Evolutionary conservation across 2,797 vertebrate genomes (phyloP).

Genomic region (Acrossocheilus fasciatus): DNA sequence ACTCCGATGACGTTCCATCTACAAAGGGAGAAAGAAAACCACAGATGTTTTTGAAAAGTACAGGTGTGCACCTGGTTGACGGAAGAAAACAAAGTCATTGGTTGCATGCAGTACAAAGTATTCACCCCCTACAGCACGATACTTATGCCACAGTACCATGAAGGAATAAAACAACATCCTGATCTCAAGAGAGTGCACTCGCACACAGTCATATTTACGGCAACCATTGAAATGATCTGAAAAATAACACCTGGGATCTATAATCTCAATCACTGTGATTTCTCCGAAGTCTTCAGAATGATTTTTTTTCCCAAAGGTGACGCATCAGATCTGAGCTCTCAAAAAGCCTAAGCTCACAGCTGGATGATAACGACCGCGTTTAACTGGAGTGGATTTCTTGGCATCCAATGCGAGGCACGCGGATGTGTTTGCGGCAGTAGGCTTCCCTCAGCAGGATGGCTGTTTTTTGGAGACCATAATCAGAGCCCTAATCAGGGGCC

Average conservation of each 20-base stretch:
- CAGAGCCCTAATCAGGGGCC: conserved; percentile 51
- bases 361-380: conserved; percentile 37
- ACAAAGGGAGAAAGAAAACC: conserved; percentile 16
- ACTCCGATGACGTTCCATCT: conserved; percentile 96
- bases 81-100: not conserved
- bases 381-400: conserved; percentile 44
- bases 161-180: conserved; percentile 16
- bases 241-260: conserved; percentile 44
- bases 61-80: conserved; percentile 29
- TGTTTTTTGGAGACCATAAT: conserved; percentile 47
- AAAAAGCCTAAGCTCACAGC: conserved; percentile 31
- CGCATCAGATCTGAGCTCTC: conserved; percentile 1
- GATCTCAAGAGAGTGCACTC: not conserved
- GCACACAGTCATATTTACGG: not conserved
- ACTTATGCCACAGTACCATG: not conserved
- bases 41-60: not conserved
- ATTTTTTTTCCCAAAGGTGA: conserved; percentile 32
- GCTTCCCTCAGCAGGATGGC: conserved; percentile 43
- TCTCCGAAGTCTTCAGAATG: not conserved
- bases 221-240: not conserved
- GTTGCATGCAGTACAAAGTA: not conserved
- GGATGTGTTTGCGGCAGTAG: conserved; percentile 28
- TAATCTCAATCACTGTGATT: conserved; percentile 42
- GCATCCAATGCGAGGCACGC: conserved; percentile 4
- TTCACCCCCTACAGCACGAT: not conserved